Conservation (phyloP, 2,113 vertebrate genomes). For the Misgurnus anguillicaudatus region DNA sequence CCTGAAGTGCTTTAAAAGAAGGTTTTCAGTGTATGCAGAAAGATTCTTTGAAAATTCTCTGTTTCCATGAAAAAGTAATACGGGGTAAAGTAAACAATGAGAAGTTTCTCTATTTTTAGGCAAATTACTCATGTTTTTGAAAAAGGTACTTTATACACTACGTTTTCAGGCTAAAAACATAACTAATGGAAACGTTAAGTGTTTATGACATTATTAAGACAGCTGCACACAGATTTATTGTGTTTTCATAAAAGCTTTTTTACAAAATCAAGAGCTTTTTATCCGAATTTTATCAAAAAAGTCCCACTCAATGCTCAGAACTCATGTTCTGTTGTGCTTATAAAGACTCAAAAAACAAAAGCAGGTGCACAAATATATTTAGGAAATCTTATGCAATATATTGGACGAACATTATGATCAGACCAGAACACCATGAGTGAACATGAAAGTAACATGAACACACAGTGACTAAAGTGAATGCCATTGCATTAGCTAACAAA, state of each 20-base stretch:
- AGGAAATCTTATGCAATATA: not conserved
- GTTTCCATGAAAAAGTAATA: not conserved
- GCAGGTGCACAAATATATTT: not conserved
- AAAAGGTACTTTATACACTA: not conserved
- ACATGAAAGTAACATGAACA: not conserved
- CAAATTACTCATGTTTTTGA: not conserved
- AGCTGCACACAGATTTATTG: too few species aligned
- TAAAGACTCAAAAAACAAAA: not conserved
- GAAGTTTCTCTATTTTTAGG: not conserved
- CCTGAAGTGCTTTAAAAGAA: not conserved
- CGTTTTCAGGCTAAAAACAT: not conserved
- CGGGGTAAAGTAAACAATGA: not conserved
- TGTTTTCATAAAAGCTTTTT: not conserved
- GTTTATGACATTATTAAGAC: not conserved
- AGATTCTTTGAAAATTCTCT: not conserved
- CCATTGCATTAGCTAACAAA: not conserved
- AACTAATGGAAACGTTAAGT: constrained; percentile 6
- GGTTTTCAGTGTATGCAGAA: too few species aligned
- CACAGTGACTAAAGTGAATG: not conserved
- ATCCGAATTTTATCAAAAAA: not conserved
- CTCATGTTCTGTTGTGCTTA: not conserved
- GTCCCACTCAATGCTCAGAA: not conserved
- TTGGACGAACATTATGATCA: not conserved
- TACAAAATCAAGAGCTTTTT: not conserved
- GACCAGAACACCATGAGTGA: not conserved